Conservation (phyloP, 2,113 vertebrate genomes). For the Rhabdornis inornatus region DNA sequence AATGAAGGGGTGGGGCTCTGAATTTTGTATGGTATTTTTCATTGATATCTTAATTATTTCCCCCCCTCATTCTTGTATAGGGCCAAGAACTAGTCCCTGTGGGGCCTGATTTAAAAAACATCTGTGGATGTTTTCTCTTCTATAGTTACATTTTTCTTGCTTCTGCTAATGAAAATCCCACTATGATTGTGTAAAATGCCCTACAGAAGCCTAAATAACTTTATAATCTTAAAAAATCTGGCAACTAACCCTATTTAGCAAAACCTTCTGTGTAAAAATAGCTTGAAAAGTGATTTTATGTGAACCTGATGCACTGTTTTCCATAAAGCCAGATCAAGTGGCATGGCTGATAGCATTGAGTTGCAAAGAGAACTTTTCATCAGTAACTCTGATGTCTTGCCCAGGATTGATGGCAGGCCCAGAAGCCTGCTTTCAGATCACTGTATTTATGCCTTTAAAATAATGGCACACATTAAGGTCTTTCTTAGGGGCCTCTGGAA, state of each 20-base stretch:
- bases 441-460: background rate
- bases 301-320: background rate
- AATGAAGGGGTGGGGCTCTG: background rate
- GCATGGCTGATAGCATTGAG: background rate
- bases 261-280: background rate
- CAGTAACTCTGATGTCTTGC: background rate
- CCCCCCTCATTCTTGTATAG: background rate
- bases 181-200: background rate
- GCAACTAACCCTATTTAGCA: background rate
- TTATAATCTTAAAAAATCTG: background rate
- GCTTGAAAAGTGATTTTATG: background rate
- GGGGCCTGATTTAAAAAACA: background rate
- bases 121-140: background rate
- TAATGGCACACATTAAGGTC: background rate
- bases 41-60: background rate
- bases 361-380: background rate
- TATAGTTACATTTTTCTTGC: background rate
- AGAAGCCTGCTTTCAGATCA: background rate
- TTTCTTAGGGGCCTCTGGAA: background rate
- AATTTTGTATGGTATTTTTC: background rate
- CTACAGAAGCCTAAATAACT: background rate
- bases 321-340: background rate
- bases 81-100: background rate
- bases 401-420: background rate
- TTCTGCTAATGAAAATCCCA: background rate